Evolutionary conservation across 2,113 vertebrate species (phyloP), one percentile per base, ranked within the genome.

Genomic region (Peromyscus polionotus): DNA sequence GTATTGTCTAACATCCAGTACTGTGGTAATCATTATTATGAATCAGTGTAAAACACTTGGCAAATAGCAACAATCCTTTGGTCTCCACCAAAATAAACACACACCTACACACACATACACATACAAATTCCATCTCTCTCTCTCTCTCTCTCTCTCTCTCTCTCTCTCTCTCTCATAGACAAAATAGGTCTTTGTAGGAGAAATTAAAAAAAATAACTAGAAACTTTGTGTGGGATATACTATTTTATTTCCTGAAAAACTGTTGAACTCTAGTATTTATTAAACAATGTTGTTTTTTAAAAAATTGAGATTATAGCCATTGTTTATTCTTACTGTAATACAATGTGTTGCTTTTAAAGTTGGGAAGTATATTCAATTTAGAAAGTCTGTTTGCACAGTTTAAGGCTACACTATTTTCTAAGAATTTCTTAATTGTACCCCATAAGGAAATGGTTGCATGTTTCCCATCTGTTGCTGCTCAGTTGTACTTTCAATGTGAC

Each of bases 381-480:
- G 39, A 94, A 90, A 16, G 36, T 33, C 4, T 88, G 19, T 85
- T 91, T 93, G 48, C 87, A 70, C n/a, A n/a, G 0, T 31, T 93
- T 88, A 31, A 79, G 17, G 22, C 48, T 88, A n/a, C 80, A 33
- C 6, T 67, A 26, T 73, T 96, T 76, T 63, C 24, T 93, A 73
- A 79, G 33, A 72, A 28, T 65, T 95, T 97, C 16, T 86, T 17
- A 67, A 4, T 86, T 93, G 13, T 7, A 57, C 42, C 9, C 20
- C 79, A 16, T 22, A 81, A 91, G 42, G 48, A 81, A 86, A 73
- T 67, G 13, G 45, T 73, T 59, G 17, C n/a, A 39, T 42, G 10
- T 68, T 88, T 65, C n/a, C 39, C 16, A 90, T 96, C 85, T 90
- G 11, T 95, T 95, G 17, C 76, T 93, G 36, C 84, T 85, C 95